These are phyloP conservation scores for Pardosa pseudoannulata DNA, from an alignment of 2,888 invertebrate species.

Conservation along the genomic window DNA sequence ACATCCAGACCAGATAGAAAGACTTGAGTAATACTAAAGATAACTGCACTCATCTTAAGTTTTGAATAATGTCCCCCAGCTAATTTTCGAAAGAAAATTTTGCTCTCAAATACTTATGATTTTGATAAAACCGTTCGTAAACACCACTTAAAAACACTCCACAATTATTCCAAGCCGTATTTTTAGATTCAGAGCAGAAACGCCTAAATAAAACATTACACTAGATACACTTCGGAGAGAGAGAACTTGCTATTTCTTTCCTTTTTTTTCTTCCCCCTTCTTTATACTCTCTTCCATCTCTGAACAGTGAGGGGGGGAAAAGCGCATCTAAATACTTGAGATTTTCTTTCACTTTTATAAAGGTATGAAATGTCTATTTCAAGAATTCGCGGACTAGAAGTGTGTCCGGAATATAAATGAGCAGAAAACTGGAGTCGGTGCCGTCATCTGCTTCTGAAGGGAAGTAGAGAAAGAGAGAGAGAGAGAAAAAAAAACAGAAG, in stretches of 20 bases:
- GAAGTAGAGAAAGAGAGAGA: neutral
- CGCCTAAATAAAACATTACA: neutral
- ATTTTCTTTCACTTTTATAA: neutral
- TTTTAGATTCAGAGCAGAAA: neutral
- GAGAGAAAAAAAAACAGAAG: neutral
- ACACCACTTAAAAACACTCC: neutral
- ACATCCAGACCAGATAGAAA: too few relatives aligned
- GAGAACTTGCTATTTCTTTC: too few relatives aligned
- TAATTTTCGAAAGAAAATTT: too few relatives aligned
- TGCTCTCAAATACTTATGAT: too few relatives aligned
- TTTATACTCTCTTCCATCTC: neutral
- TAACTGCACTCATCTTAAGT: too few relatives aligned
- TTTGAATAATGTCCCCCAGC: too few relatives aligned
- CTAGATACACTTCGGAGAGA: neutral
- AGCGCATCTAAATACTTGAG: neutral
- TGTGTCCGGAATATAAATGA: neutral
- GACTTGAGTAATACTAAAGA: too few relatives aligned
- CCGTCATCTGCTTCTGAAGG: neutral
- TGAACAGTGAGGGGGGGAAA: neutral
- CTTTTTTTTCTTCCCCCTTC: neutral
- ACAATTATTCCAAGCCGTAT: neutral
- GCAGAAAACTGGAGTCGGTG: neutral
- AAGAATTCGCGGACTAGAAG: neutral
- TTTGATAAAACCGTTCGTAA: neutral
- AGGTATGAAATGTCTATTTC: constrained; percentile 3